Percentiles rank a stretch among this genome's conserved stretches.
These are phyloP conservation scores for Rhinella marina DNA, from an alignment of 2,797 vertebrate species.

Conservation along the genomic window DNA sequence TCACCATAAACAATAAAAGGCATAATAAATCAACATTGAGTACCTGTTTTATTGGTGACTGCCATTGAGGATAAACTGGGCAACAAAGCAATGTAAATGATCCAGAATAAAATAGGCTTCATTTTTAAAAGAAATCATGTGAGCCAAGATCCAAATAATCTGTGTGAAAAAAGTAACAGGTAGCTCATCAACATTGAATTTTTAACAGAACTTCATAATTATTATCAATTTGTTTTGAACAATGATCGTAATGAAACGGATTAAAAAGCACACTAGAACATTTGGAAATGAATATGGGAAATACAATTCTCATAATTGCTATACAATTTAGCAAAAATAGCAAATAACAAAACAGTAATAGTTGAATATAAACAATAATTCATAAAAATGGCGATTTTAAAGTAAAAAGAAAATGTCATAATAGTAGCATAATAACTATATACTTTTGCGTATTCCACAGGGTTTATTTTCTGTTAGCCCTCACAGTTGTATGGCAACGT, in stretches of 20 bases:
- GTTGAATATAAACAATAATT: background rate
- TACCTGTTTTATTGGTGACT: constrained; percentile 87
- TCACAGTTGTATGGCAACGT: background rate
- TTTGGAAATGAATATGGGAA: background rate
- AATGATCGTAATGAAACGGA: background rate
- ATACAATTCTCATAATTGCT: background rate
- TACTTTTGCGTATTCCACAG: background rate
- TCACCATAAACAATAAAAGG: background rate
- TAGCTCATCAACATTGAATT: background rate
- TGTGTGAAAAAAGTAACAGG: constrained; percentile 17
- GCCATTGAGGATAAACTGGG: constrained; percentile 79
- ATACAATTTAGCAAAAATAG: background rate
- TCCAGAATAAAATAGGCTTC: constrained; percentile 80
- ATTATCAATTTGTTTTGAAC: background rate
- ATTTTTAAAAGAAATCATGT: constrained; percentile 80
- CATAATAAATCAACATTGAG: constrained; percentile 14
- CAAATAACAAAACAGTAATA: background rate
- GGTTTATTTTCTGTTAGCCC: background rate
- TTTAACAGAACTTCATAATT: background rate
- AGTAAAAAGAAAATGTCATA: background rate
- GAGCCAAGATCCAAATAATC: constrained; percentile 67
- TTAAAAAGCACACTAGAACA: background rate
- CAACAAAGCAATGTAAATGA: constrained; percentile 82
- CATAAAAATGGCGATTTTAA: background rate
- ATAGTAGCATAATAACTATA: background rate